Evolutionary conservation across 2,113 vertebrate species (phyloP), one percentile per base, ranked within the genome.

Genomic region (Atractosteus spatula): DNA sequence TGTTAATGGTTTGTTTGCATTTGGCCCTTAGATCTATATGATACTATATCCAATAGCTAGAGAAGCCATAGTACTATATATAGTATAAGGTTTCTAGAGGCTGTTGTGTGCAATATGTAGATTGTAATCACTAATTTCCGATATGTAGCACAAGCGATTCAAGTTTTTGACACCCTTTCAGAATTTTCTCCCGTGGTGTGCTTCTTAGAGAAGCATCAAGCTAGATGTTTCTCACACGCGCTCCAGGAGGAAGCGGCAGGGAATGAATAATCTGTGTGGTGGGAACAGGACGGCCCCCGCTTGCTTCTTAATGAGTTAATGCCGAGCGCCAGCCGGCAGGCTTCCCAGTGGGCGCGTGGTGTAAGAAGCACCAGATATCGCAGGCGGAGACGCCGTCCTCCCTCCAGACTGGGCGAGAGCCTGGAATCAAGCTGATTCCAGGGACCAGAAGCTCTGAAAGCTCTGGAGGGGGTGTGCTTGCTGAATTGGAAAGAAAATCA

Each of bases 301-400:
- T 78, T 13, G 59, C 16, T 71, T 79, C 78, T 78, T 80, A 78
- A 77, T 74, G 71, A 77, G 63, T 55, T 63, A 45, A 57, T 41
- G 43, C 69, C 17, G 55, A 70, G 70, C 75, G 67, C 77, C 66
- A 64, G 78, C 73, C 56, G 75, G 64, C 77, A 66, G 63, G 66
- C 71, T 57, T 55, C 59, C 41, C 16, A 42, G 17, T 44, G 68
- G 61, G 16, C 41, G 8, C n/a, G 54, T 42, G 61, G 11, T 16
- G 47, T 29, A 54, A 44, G 12, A 29, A 55, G 10, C 29, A 51
- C 55, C 72, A 78, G 78, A 78, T 72, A 62, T 42, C 4, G 67
- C 45, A 2, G 7, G 70, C 13, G 10, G 12, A 41, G 10, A 29
- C 10, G 43, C 56, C 3, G 69, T 2, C 8, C 57, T 59, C 57